Base-by-base conservation (phyloP, 2,888 invertebrate genomes). In the Ophraella communa region DNA sequence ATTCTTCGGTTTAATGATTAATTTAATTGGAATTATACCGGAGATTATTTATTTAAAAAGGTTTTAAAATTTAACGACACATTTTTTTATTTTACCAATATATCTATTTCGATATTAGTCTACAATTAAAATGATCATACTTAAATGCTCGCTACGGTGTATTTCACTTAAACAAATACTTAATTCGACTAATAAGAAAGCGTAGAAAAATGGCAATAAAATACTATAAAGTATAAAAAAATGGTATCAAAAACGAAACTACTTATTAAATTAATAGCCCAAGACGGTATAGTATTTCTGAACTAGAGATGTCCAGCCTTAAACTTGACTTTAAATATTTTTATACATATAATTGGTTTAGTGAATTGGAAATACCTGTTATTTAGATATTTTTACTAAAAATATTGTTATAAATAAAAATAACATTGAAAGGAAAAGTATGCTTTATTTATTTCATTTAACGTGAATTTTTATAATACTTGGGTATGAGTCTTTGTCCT, bases 1-100 rank as follows among this genome's bases (percentile, higher is more conserved):
- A 57, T 57, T 57, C 30, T 57, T 51, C 49, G 49, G 24, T 27
- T 51, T 51, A 17, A 51, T 27, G 17, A 51, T 27, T 51, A 27
- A 27, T 17, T 51, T 27, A 51, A 27, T 17, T 39, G 4, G 27
- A 51, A 51, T 27, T 51, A 27, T 10, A 51, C 14, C 27, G 24
- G 14, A 17, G 39, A 39, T 39, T 17, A 39, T 39, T 39, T 39
- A 14, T 14, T 35, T 14, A 17, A 39, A 4, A n/a, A 39, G 17
- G 17, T 39, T 39, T 39, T 17, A 30, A 30, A 30, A 30, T 30
- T 30, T 11, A 10, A 10, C 10, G n/a, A n/a, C n/a, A n/a, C 3
- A 10, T 33, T 35, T 35, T 35, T 35, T 35, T 4, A 11, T 39
- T 17, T 14, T 17, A 5, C 5, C 17, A 14, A 39, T 39, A 17